These are phyloP conservation scores for Lates japonicus DNA, from an alignment of 2,797 vertebrate species.

Conservation along the genomic window DNA sequence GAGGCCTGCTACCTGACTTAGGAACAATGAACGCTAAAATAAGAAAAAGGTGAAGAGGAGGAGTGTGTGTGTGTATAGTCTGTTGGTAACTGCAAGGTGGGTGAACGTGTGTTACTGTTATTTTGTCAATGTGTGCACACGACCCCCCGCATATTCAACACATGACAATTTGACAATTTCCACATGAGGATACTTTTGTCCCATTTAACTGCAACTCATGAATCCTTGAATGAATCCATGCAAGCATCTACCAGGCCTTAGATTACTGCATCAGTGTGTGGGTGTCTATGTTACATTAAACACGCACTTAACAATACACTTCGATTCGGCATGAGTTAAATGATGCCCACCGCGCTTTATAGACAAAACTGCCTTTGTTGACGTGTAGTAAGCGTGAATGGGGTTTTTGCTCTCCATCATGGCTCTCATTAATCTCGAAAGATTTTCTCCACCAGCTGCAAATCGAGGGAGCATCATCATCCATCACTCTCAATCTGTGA, in stretches of 20 bases:
- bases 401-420: slow-evolving; percentile 59
- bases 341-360: slow-evolving; percentile 55
- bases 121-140: slow-evolving; percentile 16
- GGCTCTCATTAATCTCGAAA: slow-evolving; percentile 73
- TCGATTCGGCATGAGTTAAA: slow-evolving; percentile 52
- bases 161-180: slow-evolving; percentile 20
- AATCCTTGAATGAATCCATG: not conserved
- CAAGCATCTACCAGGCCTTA: slow-evolving; percentile 24
- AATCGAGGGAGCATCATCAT: slow-evolving; percentile 73
- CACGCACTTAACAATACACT: slow-evolving; percentile 39
- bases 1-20: slow-evolving; percentile 46
- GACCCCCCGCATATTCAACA: slow-evolving; percentile 8
- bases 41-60: not conserved
- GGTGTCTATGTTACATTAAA: slow-evolving; percentile 32
- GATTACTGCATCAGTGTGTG: slow-evolving; percentile 1
- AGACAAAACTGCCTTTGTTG: slow-evolving; percentile 68
- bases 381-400: slow-evolving; percentile 30
- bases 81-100: slow-evolving; percentile 9
- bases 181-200: not conserved
- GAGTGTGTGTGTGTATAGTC: not conserved
- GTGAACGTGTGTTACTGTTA: not conserved
- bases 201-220: slow-evolving; percentile 12
- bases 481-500: slow-evolving; percentile 63
- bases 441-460: slow-evolving; percentile 47
- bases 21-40: slow-evolving; percentile 55